Base-by-base conservation (phyloP, 2,113 vertebrate genomes). In the Oncorhynchus gorbuscha region DNA sequence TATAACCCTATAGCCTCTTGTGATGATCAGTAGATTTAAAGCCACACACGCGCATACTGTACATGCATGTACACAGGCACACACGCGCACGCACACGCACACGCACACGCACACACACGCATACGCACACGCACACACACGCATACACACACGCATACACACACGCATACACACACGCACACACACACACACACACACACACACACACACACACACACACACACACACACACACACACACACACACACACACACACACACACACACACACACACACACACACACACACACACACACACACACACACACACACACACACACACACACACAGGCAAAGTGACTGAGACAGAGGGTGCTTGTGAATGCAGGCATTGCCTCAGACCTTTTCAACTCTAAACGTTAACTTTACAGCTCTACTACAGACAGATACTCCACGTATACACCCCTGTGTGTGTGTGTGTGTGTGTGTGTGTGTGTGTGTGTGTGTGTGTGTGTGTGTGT, bases 311-410 rank as follows among this genome's bases (percentile, higher is more conserved):
- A 35, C 35, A 8, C 1, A 2, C 1, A 39, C 6, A 28, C 24
- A 5, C 1, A 8, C 7, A 39, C 35, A 28, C 24, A 3, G 14
- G 3, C 32, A 18, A 3, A 83, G 16, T 45, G 67, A 35, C 16
- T 18, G 18, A 69, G 32, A 39, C 8, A 62, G 30, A 74, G 51
- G 79, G 22, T 71, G 77, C 73, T 62, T 84, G 74, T 78, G 28
- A 79, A 86, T 76, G 76, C 71, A 83, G 72, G 85, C 24, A 9
- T 77, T 73, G 73, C 71, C 75, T 76, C 62, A 64, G 69, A 80
- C 64, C 70, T 77, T 83, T 82, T 76, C 70, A 76, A 24, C 68
- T 78, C 79, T 72, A 84, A 85, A 75, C 35, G 59, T 81, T 82
- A 32, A 32, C 30, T 32, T 32, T 32, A 5, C 30, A 32, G 30